Evolutionary conservation across 2,113 vertebrate genomes (phyloP).

Genomic region (human): GRCh38 chr18:33927501-33928000

Average conservation of each 20-base stretch:
- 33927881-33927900: not conserved
- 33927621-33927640: not conserved
- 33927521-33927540: not conserved
- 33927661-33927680: not conserved
- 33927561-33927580: not conserved
- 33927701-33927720: not conserved
- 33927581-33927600: not conserved
- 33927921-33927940: not conserved
- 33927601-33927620: not conserved
- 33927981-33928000: conserved; percentile 4
- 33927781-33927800: not conserved
- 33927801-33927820: not conserved
- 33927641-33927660: not conserved
- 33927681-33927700: not conserved
- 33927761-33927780: not conserved
- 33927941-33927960: conserved; percentile 43
- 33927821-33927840: not conserved
- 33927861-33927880: not conserved
- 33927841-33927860: not conserved
- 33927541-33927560: not conserved
- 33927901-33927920: not conserved
- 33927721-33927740: not conserved
- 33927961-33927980: not conserved
- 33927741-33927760: not conserved
- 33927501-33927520: not conserved